Conservation (phyloP, 2,113 vertebrate genomes). For the Embiotoca jacksoni region DNA sequence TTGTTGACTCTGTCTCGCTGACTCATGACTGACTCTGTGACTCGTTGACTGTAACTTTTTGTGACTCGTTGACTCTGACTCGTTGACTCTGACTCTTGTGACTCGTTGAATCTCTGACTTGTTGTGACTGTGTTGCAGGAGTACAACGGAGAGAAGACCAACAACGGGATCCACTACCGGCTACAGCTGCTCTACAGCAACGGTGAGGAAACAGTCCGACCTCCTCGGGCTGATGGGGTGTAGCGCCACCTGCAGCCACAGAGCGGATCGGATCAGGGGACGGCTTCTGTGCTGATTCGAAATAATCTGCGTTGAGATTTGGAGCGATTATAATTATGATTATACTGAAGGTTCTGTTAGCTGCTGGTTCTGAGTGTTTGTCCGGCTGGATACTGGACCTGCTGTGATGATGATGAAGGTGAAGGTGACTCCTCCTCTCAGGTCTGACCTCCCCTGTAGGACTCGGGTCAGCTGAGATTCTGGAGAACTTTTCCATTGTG, state of each 20-base stretch:
- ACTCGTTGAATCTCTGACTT: background rate
- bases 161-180: conserved; percentile 96
- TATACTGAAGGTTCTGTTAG: no score
- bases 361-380: background rate
- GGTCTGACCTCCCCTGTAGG: conserved; percentile 32
- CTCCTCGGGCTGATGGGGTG: no score
- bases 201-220: conserved; percentile 80
- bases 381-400: conserved; percentile 17
- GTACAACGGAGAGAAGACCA: conserved; percentile 92
- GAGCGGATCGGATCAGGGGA: no score
- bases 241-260: no score
- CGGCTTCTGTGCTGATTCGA: no score
- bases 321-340: no score
- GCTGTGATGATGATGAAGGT: conserved; percentile 39
- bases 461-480: conserved; percentile 3
- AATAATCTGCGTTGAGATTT: no score
- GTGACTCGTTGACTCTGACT: no score
- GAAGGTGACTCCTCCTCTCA: conserved; percentile 28
- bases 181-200: conserved; percentile 96
- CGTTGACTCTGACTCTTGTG: conserved; percentile 14
- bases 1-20: no score
- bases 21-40: no score
- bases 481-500: conserved; percentile 50
- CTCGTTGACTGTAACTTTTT: no score
- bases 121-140: conserved; percentile 76